Evolutionary conservation across 2,888 invertebrate genomes (phyloP), one percentile per base, ranked within the genome.

Genomic region (Gortyna flavago): DNA sequence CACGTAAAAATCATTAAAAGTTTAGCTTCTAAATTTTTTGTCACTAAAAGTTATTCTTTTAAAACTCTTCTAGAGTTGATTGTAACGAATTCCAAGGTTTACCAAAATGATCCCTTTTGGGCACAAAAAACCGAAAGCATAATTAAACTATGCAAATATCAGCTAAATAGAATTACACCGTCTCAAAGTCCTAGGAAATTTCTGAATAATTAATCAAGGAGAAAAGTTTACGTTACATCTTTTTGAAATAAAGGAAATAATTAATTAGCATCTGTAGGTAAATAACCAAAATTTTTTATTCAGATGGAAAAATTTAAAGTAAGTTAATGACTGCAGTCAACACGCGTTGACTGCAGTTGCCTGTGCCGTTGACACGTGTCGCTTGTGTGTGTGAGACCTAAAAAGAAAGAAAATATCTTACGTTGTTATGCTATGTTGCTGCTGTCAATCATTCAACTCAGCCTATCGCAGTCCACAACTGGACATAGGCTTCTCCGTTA

Each of bases 121-220:
- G 11, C n/a, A n/a, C 29, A 32, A 41, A 71, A 69, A 59, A 73
- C n/a, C 5, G 11, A 74, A 59, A 35, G 0, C 7, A 9, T 59
- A 29, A 35, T 57, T 38, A 48, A 57, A 54, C 18, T 25, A 57
- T 48, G 54, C 25, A 69, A n/a, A 72, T 61, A 44, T 79, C 1
- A 25, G 21, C 25, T 71, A 59, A 62, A 44, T 29, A 41, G 21
- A 32, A n/a, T 77, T 16, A 51, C 29, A 69, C 9, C 0, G 18
- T 41, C 11, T 21, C 65, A 21, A 77, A 59, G 38, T 21, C 38
- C n/a, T n/a, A 16, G 9, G 18, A 8, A 7, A 21, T 65, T 48
- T 21, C 35, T 65, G 48, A 70, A 51, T 65, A 44, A 18, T 21
- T 44, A 65, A 65, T 44, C 35, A 78, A 35, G 32, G 44, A 44